Base-by-base conservation (phyloP, 2,888 invertebrate genomes). In the Eumerus sabulonum region DNA sequence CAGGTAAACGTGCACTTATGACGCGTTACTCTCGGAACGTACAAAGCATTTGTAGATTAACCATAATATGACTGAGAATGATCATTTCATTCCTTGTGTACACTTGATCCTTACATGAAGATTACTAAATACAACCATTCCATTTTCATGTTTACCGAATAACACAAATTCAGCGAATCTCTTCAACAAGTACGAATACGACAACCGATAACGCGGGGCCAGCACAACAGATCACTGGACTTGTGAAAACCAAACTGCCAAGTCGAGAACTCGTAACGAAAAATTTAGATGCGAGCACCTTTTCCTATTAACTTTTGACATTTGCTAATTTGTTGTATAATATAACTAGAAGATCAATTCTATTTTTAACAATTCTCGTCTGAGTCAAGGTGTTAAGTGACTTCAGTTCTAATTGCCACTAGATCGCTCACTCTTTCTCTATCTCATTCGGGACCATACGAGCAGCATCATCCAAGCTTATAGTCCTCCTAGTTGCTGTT, bases 301-400 rank as follows among this genome's bases (percentile, higher is more conserved):
- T 16, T 48, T 12, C 27, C 19, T 35, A 47, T n/a, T 27, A 54
- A 48, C 53, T 59, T 51, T 45, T 60, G 13, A 54, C 44, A 40
- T 59, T 73, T 77, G 56, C 53, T 56, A 72, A 62, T 47, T 42
- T 54, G 59, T 68, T 45, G 62, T 72, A 67, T 59, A 67, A 53
- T 67, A 44, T 60, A 67, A 67, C 73, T 71, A 66, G 76, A 38
- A 76, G 60, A 71, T 56, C 48, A 56, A 51, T 57, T 77, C 77
- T 77, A 77, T 77, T 77, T 67, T 73, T 77, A 54, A 73, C 62
- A 35, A 63, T 56, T 63, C 71, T 62, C 56, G 27, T 48, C 57
- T 63, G 47, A 27, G 77, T 68, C 73, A 72, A 73, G 67, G 73
- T 59, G 77, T 9, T 73, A 77, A 77, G 73, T 68, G 66, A 59